Evolutionary conservation across 2,797 vertebrate species (phyloP).

Genomic region (Gastrophryne carolinensis): DNA sequence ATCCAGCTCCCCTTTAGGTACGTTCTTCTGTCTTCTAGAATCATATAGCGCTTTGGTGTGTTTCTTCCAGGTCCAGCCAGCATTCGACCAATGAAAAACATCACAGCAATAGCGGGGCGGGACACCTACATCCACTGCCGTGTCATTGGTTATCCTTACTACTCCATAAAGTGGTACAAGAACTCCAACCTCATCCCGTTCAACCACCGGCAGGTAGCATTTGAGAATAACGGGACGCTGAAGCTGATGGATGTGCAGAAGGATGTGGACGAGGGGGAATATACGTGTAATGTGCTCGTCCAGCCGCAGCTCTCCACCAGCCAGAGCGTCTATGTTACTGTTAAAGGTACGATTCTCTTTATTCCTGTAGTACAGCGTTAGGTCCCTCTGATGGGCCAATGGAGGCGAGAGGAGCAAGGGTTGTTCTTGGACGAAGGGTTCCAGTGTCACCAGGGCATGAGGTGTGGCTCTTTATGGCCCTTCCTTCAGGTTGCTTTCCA

Average conservation of each 20-base stretch:
- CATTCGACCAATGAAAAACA: constrained; percentile 97
- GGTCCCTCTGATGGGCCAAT: no score
- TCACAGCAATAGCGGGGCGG: constrained; percentile 93
- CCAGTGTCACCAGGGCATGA: no score
- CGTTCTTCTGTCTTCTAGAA: constrained; percentile 75
- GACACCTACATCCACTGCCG: constrained; percentile 97
- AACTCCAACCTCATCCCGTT: constrained; percentile 94
- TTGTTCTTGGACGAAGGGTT: no score
- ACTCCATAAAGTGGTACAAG: constrained; percentile 99
- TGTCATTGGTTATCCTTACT: constrained; percentile 96
- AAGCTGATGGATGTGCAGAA: constrained; percentile 97
- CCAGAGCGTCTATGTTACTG: constrained; percentile 90
- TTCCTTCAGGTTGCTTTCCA: no score
- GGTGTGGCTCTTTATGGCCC: no score
- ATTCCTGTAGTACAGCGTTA: no score
- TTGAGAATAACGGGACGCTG: constrained; percentile 94
- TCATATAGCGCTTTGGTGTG: constrained; percentile 67
- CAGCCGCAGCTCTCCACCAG: constrained; percentile 95
- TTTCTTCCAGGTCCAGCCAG: constrained; percentile 88
- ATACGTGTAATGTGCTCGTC: constrained; percentile 93
- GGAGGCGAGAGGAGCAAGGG: no score
- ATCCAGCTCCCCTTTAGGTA: constrained; percentile 30
- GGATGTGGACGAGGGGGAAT: constrained; percentile 91
- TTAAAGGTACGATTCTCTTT: constrained; percentile 79
- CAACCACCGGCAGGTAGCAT: constrained; percentile 96